Evolutionary conservation across 2,888 invertebrate species (phyloP).

Genomic region (Eristalis arbustorum): DNA sequence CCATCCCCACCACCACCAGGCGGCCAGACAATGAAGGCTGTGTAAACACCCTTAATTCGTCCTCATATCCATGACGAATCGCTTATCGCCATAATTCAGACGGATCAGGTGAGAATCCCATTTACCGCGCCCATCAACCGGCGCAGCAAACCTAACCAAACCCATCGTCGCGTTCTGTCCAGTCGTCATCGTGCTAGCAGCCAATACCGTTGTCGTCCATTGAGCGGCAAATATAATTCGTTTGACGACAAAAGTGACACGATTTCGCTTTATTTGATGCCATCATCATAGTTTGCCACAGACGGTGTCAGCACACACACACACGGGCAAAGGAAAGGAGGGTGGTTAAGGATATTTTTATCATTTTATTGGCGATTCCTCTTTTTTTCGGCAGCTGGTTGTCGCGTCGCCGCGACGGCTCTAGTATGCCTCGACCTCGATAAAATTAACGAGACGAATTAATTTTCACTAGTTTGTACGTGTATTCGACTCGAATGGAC

Average conservation of each 20-base stretch:
- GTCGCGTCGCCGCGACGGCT: neutral
- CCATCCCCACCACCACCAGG: neutral
- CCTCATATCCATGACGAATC: neutral
- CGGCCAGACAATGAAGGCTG: slow-evolving; percentile 14
- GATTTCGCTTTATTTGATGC: slow-evolving; percentile 62
- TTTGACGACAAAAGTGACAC: slow-evolving; percentile 66
- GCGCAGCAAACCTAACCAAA: slow-evolving; percentile 20
- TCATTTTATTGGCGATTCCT: slow-evolving; percentile 31
- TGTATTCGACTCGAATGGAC: neutral
- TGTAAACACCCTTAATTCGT: slow-evolving; percentile 45
- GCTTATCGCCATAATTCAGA: slow-evolving; percentile 44
- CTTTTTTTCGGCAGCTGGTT: neutral
- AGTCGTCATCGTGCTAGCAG: neutral
- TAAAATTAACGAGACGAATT: slow-evolving; percentile 48
- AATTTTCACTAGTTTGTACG: slow-evolving; percentile 11
- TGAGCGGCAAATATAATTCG: slow-evolving; percentile 66
- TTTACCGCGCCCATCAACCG: slow-evolving; percentile 47
- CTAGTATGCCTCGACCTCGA: slow-evolving; percentile 6
- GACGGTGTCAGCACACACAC: slow-evolving; percentile 1
- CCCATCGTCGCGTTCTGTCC: slow-evolving; percentile 13
- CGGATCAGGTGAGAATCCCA: slow-evolving; percentile 34
- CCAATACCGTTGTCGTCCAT: slow-evolving; percentile 50
- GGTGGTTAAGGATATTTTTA: slow-evolving; percentile 44
- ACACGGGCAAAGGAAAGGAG: slow-evolving; percentile 14
- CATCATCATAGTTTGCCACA: slow-evolving; percentile 49